Evolutionary conservation across 2,888 invertebrate species (phyloP), one percentile per base, ranked within the genome.

Genomic region (Maniola hyperantus): DNA sequence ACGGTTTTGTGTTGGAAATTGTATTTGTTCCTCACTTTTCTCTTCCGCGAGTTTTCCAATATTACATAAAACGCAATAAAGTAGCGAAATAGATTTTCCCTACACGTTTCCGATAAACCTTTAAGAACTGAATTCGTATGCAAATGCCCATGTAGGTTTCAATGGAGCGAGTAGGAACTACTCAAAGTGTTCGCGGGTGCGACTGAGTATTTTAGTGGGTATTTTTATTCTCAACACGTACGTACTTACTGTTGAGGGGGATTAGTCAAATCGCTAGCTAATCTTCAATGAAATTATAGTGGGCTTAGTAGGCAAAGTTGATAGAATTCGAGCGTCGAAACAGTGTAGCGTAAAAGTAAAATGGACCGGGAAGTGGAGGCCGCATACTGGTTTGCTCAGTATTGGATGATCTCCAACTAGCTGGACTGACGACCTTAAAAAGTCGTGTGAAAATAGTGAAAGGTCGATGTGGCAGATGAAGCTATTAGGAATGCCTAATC

Each of bases 221-320:
- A 66, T 54, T 65, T 64, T 67, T 69, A 73, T 73, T 72, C 73
- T 54, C 65, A 68, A 67, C 73, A 73, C 73, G 73, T 66, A 63
- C 68, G 51, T 50, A 48, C 66, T 66, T 50, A 48, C 66, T 66
- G 67, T 66, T 72, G 71, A 67, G 68, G 70, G 70, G 69, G 69
- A 71, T 74, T 71, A 72, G 70, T 69, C 62, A 71, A 72, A 72
- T 74, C 67, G 70, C 57, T 68, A 67, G 69, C 68, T 65, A 74
- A 71, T 60, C 44, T 33, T 33, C 33, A n/a, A 33, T 15, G 6
- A 46, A 44, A 59, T 44, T 33, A 44, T 13, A 51, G 26, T 26
- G 4, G 26, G 26, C 26, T 26, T 26, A 26, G 26, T 26, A 26
- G 26, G 26, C 26, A 26, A 26, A 26, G 26, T 26, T 26, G 2